A percentile compares a stretch with the other conserved stretches of the same genome.
These are phyloP conservation scores for Xenopus petersii DNA, from an alignment of 2,797 vertebrate species.

Conservation along the genomic window DNA sequence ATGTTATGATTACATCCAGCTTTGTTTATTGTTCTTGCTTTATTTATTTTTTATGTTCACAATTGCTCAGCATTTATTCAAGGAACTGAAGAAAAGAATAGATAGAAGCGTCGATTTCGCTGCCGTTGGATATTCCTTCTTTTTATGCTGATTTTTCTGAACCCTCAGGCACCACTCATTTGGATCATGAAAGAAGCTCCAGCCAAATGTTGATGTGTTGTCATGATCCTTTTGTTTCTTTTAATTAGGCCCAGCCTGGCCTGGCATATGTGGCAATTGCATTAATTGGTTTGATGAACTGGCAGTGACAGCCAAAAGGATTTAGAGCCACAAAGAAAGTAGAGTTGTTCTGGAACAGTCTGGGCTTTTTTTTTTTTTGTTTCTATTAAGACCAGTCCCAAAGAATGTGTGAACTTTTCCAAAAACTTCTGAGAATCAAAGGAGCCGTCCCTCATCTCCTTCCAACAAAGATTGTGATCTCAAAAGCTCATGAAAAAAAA, in stretches of 20 bases:
- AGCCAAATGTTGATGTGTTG: constrained; percentile 21
- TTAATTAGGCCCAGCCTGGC: constrained; percentile 38
- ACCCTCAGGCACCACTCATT: constrained; percentile 15
- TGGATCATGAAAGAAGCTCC: constrained; percentile 16
- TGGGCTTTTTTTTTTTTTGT: no score
- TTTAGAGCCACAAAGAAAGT: constrained; percentile 39
- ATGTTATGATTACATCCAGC: no score
- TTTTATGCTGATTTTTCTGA: constrained; percentile 1
- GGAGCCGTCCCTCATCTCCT: not conserved
- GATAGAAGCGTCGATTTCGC: no score
- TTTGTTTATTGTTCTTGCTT: no score
- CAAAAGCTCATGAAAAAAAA: constrained; percentile 9
- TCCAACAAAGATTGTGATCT: constrained; percentile 10
- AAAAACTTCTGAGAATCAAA: constrained; percentile 21
- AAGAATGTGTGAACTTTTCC: constrained; percentile 36
- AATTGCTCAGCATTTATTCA: no score
- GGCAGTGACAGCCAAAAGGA: constrained; percentile 33
- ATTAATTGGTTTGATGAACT: constrained; percentile 39
- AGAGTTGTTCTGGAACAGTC: constrained; percentile 19
- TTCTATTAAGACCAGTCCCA: constrained; percentile 7
- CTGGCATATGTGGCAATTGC: constrained; percentile 11
- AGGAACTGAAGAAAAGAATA: no score
- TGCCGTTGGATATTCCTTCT: no score
- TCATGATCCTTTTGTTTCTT: constrained; percentile 25
- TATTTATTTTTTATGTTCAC: no score